Percentiles rank a stretch among this genome's conserved stretches.
Evolutionary conservation across 2,797 vertebrate genomes (phyloP).

Genomic region (Thalassophryne amazonica): DNA sequence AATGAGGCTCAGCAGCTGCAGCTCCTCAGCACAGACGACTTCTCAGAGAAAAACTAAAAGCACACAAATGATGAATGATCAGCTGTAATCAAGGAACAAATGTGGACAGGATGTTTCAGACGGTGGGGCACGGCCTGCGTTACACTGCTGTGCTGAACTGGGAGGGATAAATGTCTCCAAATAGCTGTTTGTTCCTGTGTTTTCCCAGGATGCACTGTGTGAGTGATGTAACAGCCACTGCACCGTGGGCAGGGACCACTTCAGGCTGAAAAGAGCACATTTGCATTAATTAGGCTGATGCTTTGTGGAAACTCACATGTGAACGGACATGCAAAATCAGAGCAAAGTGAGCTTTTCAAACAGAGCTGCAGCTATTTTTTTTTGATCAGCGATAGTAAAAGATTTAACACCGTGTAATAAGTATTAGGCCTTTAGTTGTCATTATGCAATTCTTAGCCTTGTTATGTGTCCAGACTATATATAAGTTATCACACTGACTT

Average conservation of each 20-base stretch:
- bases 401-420: no score
- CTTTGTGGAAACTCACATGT: conserved; percentile 66
- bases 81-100: conserved; percentile 8
- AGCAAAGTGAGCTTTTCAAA: conserved; percentile 50
- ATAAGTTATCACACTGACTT: no score
- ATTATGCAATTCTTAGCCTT: no score
- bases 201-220: conserved; percentile 1
- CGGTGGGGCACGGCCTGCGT: no score
- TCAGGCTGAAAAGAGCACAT: conserved; percentile 51
- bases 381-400: no score
- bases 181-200: conserved; percentile 13
- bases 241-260: conserved; percentile 64
- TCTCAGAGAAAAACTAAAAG: not conserved
- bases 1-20: conserved; percentile 44
- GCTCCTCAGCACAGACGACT: conserved; percentile 11
- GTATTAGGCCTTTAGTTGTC: no score
- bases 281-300: conserved; percentile 73
- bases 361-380: no score
- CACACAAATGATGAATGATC: not conserved
- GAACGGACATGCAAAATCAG: conserved; percentile 58
- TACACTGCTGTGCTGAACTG: no score
- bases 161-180: conserved; percentile 17
- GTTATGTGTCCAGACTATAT: no score
- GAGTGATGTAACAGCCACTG: conserved; percentile 58
- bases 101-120: no score